Conservation (phyloP, 2,888 invertebrate genomes). For the Adelphocoris suturalis region DNA sequence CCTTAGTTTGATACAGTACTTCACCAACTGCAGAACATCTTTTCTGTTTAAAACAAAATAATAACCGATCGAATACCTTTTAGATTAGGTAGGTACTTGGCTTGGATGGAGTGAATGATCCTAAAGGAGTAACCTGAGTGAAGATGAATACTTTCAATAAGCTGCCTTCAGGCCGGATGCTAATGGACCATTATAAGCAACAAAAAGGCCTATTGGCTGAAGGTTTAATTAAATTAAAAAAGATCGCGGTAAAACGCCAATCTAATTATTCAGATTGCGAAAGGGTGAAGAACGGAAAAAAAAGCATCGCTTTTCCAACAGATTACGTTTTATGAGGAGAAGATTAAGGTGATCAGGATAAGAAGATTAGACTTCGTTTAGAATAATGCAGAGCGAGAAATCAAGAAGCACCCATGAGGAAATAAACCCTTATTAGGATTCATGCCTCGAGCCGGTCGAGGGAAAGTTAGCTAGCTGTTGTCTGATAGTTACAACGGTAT, state of each 20-base stretch:
- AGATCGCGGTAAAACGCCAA: constrained; percentile 26
- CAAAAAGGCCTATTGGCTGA: no score
- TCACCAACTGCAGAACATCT: no score
- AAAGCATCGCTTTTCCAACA: neutral
- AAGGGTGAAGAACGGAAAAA: neutral
- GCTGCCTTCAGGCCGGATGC: no score
- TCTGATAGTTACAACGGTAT: neutral
- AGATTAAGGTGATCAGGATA: constrained; percentile 58
- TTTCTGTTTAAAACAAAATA: no score
- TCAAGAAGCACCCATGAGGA: constrained; percentile 45
- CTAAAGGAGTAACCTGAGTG: no score
- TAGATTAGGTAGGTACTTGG: no score
- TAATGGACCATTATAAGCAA: no score
- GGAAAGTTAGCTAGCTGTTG: neutral
- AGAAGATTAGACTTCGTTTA: constrained; percentile 61
- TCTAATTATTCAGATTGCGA: constrained; percentile 1
- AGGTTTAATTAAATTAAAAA: neutral
- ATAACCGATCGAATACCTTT: no score
- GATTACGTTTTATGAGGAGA: constrained; percentile 49
- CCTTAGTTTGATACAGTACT: no score
- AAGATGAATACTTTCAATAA: no score
- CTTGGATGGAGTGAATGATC: no score
- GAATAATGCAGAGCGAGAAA: constrained; percentile 59
- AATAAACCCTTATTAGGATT: constrained; percentile 63
- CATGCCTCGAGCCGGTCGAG: constrained; percentile 1